A percentile compares a stretch with the other conserved stretches of the same genome.
Evolutionary conservation across 1,140 invertebrate species (phyloP).

Genomic region (Drosophila ironensis): DNA sequence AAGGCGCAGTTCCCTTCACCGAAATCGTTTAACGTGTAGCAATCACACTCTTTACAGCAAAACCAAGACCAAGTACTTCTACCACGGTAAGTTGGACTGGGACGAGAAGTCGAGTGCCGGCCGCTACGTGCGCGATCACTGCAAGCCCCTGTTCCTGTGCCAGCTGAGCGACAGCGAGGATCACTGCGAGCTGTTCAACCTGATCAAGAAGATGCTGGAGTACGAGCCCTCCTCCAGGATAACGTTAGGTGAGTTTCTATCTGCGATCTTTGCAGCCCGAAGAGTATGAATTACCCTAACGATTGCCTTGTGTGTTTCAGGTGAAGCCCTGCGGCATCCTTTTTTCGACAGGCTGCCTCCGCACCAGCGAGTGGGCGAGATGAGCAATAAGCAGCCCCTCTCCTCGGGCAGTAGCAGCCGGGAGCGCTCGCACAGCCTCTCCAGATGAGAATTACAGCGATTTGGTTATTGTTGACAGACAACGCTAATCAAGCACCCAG

Average conservation of each 20-base stretch:
- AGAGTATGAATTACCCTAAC: neutral
- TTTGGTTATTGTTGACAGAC: slow-evolving; percentile 82
- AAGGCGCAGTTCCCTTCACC: slow-evolving; percentile 71
- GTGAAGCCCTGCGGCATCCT: slow-evolving; percentile 94
- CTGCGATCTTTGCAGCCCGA: neutral
- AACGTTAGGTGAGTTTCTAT: slow-evolving; percentile 85
- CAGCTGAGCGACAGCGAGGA: slow-evolving; percentile 94
- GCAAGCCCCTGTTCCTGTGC: slow-evolving; percentile 98
- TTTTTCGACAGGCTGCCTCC: slow-evolving; percentile 94
- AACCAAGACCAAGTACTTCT: slow-evolving; percentile 98
- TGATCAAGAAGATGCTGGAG: slow-evolving; percentile 97
- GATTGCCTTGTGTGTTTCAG: slow-evolving; percentile 17
- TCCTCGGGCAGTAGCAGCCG: slow-evolving; percentile 81
- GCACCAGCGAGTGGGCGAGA: slow-evolving; percentile 87
- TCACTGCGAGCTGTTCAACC: slow-evolving; percentile 95
- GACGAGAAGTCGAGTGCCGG: slow-evolving; percentile 96
- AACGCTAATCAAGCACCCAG: slow-evolving; percentile 52
- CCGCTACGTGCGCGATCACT: slow-evolving; percentile 98
- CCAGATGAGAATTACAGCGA: slow-evolving; percentile 82
- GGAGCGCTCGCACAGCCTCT: slow-evolving; percentile 80
- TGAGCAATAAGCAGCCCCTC: slow-evolving; percentile 63
- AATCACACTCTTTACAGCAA: slow-evolving; percentile 85
- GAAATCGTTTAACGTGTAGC: slow-evolving; percentile 80
- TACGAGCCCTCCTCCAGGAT: slow-evolving; percentile 97
- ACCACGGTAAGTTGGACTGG: slow-evolving; percentile 96